Percentiles rank a stretch among this genome's conserved stretches.
Evolutionary conservation across 1,140 invertebrate species (phyloP).

Genomic region (Zaprionus africanus): DNA sequence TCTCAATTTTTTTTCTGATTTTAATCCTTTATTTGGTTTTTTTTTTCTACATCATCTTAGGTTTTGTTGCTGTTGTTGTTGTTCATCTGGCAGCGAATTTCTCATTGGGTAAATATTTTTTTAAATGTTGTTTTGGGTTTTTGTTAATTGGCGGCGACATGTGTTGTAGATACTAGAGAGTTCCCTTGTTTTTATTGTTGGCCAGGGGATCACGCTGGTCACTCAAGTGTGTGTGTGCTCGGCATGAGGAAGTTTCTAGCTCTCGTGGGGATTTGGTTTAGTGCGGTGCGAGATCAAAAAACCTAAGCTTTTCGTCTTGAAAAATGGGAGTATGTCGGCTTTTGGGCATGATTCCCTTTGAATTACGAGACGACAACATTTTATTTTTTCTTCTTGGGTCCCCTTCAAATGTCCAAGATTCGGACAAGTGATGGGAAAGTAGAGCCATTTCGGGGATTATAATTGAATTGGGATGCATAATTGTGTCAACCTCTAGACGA

Average conservation of each 20-base stretch:
- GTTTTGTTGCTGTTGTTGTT: slow-evolving; percentile 13
- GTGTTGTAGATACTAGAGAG: slow-evolving; percentile 70
- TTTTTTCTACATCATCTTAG: slow-evolving; percentile 7
- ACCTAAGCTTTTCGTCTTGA: slow-evolving; percentile 27
- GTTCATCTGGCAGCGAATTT: slow-evolving; percentile 41
- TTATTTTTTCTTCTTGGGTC: background rate
- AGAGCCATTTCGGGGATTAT: slow-evolving; percentile 31
- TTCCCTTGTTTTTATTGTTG: slow-evolving; percentile 24
- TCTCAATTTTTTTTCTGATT: slow-evolving; percentile 63
- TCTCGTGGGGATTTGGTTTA: slow-evolving; percentile 58
- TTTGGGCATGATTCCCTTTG: slow-evolving; percentile 32
- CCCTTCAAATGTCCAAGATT: slow-evolving; percentile 2
- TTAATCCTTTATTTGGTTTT: slow-evolving; percentile 70
- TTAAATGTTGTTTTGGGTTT: slow-evolving; percentile 73
- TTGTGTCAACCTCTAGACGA: slow-evolving; percentile 27
- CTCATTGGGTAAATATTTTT: slow-evolving; percentile 66
- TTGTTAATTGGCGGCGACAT: slow-evolving; percentile 81
- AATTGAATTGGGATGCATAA: slow-evolving; percentile 28
- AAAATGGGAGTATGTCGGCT: slow-evolving; percentile 49
- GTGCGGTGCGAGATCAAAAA: slow-evolving; percentile 61
- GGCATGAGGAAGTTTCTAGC: slow-evolving; percentile 70
- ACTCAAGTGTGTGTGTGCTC: slow-evolving; percentile 63
- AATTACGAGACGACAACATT: slow-evolving; percentile 27
- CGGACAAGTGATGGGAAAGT: slow-evolving; percentile 51
- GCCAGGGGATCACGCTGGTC: slow-evolving; percentile 30